A percentile compares a stretch with the other conserved stretches of the same genome.
Conservation (phyloP, 2,113 vertebrate species). For the Apaloderma vittatum region DNA sequence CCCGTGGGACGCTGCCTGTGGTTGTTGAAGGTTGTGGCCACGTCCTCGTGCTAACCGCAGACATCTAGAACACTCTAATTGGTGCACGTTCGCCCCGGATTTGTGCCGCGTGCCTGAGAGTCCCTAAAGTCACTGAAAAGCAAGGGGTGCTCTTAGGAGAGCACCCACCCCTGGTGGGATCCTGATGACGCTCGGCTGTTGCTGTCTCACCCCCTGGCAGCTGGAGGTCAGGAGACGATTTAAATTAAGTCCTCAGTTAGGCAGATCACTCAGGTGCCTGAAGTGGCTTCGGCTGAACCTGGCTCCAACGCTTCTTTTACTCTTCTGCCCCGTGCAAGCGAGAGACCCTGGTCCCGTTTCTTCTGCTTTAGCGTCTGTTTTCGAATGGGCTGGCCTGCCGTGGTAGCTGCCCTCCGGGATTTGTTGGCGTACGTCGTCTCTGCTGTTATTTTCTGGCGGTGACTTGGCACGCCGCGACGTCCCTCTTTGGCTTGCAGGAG, state of each 20-base stretch:
- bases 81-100: background rate
- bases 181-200: background rate
- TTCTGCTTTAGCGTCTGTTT: accelerated
- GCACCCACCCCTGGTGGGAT: accelerated
- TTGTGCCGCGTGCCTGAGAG: background rate
- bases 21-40: background rate
- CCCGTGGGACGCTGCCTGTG: background rate
- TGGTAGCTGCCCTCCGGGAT: slow-evolving; percentile 13
- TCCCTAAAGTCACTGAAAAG: background rate
- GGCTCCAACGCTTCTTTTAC: background rate
- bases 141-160: background rate
- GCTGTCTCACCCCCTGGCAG: background rate
- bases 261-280: background rate
- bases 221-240: background rate
- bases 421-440: background rate
- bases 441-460: slow-evolving; percentile 38
- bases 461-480: slow-evolving; percentile 45
- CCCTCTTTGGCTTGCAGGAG: slow-evolving; percentile 18
- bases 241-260: background rate
- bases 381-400: background rate
- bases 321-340: background rate
- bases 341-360: background rate
- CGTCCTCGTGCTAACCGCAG: background rate
- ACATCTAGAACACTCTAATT: background rate
- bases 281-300: background rate